Evolutionary conservation across 2,797 vertebrate species (phyloP), one percentile per base, ranked within the genome.

Genomic region (Tolypeutes matacus): DNA sequence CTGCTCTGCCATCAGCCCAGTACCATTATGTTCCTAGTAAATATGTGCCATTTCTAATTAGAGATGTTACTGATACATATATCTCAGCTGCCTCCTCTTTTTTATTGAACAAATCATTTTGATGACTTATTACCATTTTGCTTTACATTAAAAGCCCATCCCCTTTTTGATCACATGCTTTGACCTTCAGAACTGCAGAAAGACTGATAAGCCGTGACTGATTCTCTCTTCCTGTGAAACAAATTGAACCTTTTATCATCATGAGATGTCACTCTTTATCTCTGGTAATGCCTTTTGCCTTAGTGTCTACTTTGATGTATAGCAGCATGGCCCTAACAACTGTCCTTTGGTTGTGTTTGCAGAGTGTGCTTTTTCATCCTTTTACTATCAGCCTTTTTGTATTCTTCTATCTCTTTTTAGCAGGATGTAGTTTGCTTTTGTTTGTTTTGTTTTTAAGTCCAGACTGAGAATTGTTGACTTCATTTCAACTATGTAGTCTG

Each of bases 251-350:
- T 31, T 62, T 46, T 46, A 2, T 34, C 51, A 1, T 39, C 31
- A 29, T 58, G 39, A 69, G 67, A 39, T 13, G 49, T 31, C 36
- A 27, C 25, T 11, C 11, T 69, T 53, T 42, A 8, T 67, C 23
- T 67, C 42, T 1, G 11, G 4, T 42, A 18, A 31, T 17, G 31
- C 62, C 36, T 42, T 53, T 18, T 25, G 36, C 64, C 46, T 13
- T 36, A 5, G 12, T 2, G 27, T 56, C 51, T 46, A 29, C 10
- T 65, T 46, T 18, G 31, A 29, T 27, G 42, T 42, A 23, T 21
- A 15, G 64, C 23, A 5, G 23, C 0, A 0, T 14, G 17, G 49
- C 60, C 15, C 0, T 11, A 1, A 17, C 34, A n/a, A n/a, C 80
- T 21, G 39, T 78, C 29, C 23, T 7, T 49, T 7, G 7, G 11